Evolutionary conservation across 2,797 vertebrate species (phyloP).

Genomic region (Sardinella longiceps): DNA sequence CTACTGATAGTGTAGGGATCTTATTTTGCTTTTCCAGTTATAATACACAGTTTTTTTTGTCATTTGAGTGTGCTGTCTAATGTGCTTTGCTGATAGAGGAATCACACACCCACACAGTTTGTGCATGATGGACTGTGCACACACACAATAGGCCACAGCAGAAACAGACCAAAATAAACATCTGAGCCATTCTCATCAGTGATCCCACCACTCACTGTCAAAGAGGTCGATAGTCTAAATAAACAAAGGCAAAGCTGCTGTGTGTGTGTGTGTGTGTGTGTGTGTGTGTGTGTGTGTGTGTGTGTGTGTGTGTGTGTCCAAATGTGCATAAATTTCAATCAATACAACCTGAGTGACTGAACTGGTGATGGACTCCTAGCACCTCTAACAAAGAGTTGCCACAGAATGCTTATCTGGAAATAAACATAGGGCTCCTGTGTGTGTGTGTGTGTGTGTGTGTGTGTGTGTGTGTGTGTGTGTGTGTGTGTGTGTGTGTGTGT

Average conservation of each 20-base stretch:
- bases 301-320: background rate
- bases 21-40: background rate
- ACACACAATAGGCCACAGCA: background rate
- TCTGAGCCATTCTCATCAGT: background rate
- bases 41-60: background rate
- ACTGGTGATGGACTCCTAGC: background rate
- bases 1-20: background rate
- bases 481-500: no score
- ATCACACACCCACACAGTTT: background rate
- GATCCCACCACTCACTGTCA: slow-evolving; percentile 3
- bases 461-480: no score
- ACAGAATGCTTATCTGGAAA: background rate
- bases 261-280: background rate
- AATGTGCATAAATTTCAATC: background rate
- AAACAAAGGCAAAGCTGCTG: background rate
- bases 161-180: background rate
- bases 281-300: background rate
- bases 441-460: no score
- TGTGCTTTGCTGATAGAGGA: background rate
- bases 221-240: background rate
- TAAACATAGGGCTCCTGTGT: no score
- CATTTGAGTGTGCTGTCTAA: background rate
- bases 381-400: no score
- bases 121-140: background rate
- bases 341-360: background rate